Evolutionary conservation across 2,888 invertebrate genomes (phyloP), one percentile per base, ranked within the genome.

Genomic region (Drosophila infuscata): DNA sequence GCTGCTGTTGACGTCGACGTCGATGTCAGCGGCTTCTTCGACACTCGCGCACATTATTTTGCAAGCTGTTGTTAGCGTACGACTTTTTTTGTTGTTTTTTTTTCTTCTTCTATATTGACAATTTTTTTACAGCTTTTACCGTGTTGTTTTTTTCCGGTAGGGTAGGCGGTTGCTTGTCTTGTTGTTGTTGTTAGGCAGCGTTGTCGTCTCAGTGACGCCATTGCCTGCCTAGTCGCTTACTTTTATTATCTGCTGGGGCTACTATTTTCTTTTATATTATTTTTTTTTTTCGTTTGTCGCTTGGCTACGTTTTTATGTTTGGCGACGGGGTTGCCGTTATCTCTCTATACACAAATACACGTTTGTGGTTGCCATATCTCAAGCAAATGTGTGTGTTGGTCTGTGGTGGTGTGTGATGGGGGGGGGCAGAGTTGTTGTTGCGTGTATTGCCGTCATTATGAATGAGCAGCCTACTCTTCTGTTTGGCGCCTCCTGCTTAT

Each of bases 81-180:
- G 69, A 79, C 73, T 78, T 76, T 81, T 74, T 76, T 76, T 81
- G 72, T 76, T 70, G 3, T 66, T 57, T 0, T 35, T 12, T 54
- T 8, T n/a, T n/a, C 25, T 56, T 74, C 74, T 80, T 70, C 70
- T 82, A 83, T 88, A 85, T 86, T 85, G 88, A 86, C 84, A 81
- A 82, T 83, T 86, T 88, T 86, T 88, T 87, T 82, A 88, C 84
- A 87, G 84, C 84, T 86, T 86, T 86, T 87, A 83, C 70, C 76
- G 82, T 72, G 80, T 59, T 38, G 30, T 64, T 53, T 64, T 58
- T 74, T 64, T 53, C 56, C 57, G 61, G 51, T 79, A 62, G 65
- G 54, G 56, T 57, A 57, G 64, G 70, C 56, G 52, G 49, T 33
- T 53, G 49, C 38, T 38, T 56, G 38, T 56, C 30, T 62, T 74